Evolutionary conservation across 1,140 invertebrate species (phyloP).

Genomic region (Tetramorium parvispinum): DNA sequence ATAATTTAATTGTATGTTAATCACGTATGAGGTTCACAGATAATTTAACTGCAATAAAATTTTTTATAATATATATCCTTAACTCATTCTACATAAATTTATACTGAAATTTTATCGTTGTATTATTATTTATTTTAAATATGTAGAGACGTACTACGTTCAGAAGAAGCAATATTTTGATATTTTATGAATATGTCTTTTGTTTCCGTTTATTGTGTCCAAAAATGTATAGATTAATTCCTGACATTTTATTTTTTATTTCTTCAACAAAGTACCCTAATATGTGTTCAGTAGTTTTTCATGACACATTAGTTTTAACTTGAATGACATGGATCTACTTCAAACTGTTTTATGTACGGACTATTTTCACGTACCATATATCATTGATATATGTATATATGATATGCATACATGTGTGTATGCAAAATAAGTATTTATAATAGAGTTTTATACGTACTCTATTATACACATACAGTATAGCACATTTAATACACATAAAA

Average conservation of each 20-base stretch:
- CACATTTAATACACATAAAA: constrained; percentile 14
- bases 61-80: neutral
- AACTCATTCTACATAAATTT: neutral
- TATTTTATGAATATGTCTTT: neutral
- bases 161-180: neutral
- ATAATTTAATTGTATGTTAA: constrained; percentile 25
- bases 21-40: neutral
- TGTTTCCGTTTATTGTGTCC: neutral
- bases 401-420: neutral
- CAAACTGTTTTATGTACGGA: neutral
- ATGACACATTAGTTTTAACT: neutral
- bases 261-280: neutral
- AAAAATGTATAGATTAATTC: constrained; percentile 2
- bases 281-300: neutral
- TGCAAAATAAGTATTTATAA: neutral
- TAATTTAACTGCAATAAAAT: constrained; percentile 4
- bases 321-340: neutral
- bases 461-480: neutral
- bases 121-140: neutral
- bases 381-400: too few species aligned
- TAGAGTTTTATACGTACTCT: neutral
- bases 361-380: neutral
- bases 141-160: too few species aligned
- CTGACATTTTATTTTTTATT: neutral
- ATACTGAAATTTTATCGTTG: neutral